phyloP scores from a whole-genome alignment of 2,113 vertebrate genomes.

The Pseudorasbora parva region DNA sequence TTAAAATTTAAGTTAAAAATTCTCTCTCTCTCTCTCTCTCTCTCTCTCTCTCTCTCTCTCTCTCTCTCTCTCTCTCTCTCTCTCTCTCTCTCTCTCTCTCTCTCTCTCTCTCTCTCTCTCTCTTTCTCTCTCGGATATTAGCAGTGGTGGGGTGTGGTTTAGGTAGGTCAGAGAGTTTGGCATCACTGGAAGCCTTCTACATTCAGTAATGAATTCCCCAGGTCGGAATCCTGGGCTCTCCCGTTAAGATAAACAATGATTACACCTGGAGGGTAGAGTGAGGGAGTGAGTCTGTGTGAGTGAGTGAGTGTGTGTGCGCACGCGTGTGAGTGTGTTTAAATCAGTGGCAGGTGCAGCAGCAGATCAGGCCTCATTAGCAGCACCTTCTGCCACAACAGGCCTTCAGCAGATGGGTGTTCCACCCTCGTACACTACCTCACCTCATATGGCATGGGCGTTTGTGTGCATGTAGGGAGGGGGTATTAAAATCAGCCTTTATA shows the following conservation, averaged over 20 bases:
- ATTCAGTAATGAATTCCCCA: slow-evolving; percentile 79
- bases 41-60: too few species aligned
- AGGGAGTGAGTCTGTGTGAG: not conserved
- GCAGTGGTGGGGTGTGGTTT: slow-evolving; percentile 20
- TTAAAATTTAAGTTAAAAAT: too few species aligned
- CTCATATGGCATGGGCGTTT: slow-evolving; percentile 72
- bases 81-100: too few species aligned
- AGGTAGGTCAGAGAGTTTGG: slow-evolving; percentile 72
- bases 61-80: too few species aligned
- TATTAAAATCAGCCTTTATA: slow-evolving; percentile 40
- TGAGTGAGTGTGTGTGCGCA: slow-evolving; percentile 51
- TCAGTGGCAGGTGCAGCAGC: slow-evolving; percentile 82
- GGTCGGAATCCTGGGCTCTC: slow-evolving; percentile 75
- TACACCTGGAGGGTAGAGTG: slow-evolving; percentile 76
- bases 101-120: slow-evolving; percentile 58
- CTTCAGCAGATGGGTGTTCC: slow-evolving; percentile 79
- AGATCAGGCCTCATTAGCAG: slow-evolving; percentile 84
- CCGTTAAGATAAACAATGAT: slow-evolving; percentile 78
- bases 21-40: too few species aligned
- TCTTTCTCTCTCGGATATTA: slow-evolving; percentile 50
- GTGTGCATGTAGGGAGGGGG: slow-evolving; percentile 19
- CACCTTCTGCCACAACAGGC: slow-evolving; percentile 80
- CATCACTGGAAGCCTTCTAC: slow-evolving; percentile 68
- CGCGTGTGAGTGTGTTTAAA: slow-evolving; percentile 63
- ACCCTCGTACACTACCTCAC: slow-evolving; percentile 82